Evolutionary conservation across 1,140 invertebrate species (phyloP).

Genomic region (Bombus waltoni): DNA sequence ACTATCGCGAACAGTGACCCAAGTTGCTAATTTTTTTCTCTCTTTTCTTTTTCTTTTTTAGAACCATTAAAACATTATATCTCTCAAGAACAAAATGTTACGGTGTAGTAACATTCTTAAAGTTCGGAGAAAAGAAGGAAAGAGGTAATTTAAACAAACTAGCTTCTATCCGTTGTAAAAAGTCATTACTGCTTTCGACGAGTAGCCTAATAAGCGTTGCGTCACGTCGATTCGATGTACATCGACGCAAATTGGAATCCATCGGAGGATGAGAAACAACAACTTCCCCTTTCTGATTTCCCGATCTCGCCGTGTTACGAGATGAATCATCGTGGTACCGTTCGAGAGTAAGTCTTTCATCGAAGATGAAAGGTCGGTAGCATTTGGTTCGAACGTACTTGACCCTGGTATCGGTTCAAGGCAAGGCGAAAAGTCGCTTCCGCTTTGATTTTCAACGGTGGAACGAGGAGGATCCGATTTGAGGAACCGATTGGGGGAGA

Average conservation of each 20-base stretch:
- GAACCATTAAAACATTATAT: too few relatives aligned
- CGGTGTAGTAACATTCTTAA: too few relatives aligned
- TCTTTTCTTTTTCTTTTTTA: too few relatives aligned
- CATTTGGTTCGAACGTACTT: constrained; percentile 4
- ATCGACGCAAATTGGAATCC: not conserved
- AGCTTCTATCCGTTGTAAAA: too few relatives aligned
- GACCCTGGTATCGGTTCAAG: constrained; percentile 33
- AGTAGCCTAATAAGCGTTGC: not conserved
- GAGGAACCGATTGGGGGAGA: not conserved
- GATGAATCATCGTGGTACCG: constrained; percentile 43
- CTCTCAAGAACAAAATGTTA: too few relatives aligned
- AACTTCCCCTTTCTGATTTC: not conserved
- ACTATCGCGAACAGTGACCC: too few relatives aligned
- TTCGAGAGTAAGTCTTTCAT: constrained; percentile 38
- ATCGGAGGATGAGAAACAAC: not conserved
- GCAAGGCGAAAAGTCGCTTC: constrained; percentile 25
- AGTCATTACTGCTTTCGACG: not conserved
- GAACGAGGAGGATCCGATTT: not conserved
- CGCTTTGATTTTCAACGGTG: constrained; percentile 20
- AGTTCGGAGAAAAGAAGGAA: too few relatives aligned
- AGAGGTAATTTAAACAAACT: too few relatives aligned
- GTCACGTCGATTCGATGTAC: not conserved
- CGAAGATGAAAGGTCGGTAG: not conserved
- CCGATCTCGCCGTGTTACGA: not conserved
- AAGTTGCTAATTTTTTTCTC: too few relatives aligned